Conservation (phyloP, 2,797 vertebrate species). For the Sorex maritimensis region DNA sequence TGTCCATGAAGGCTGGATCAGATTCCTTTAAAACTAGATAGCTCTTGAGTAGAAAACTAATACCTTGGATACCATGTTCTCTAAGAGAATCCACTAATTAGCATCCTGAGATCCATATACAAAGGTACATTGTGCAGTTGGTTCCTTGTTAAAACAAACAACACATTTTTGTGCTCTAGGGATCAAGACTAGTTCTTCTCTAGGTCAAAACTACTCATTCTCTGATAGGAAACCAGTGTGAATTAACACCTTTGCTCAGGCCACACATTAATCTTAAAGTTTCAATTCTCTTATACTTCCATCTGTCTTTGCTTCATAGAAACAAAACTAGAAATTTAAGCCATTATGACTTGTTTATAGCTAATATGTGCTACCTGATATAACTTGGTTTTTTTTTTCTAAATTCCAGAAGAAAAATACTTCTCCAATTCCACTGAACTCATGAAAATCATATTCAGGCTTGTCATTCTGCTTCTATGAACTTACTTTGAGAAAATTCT, state of each 20-base stretch:
- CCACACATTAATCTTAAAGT: background rate
- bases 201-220: background rate
- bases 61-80: background rate
- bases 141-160: background rate
- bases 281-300: background rate
- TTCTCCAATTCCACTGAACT: background rate
- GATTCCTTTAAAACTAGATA: background rate
- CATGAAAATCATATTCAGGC: background rate
- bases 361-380: background rate
- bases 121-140: background rate
- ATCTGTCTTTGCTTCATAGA: background rate
- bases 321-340: background rate
- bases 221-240: background rate
- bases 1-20: background rate
- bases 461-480: background rate
- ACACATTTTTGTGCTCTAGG: background rate
- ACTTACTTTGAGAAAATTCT: background rate
- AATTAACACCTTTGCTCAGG: background rate
- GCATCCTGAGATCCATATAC: background rate
- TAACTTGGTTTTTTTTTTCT: background rate
- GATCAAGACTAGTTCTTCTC: background rate
- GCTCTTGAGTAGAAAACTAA: conserved; percentile 2
- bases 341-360: background rate
- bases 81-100: background rate
- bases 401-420: background rate